Evolutionary conservation across 2,113 vertebrate genomes (phyloP).

Genomic region (Eretmochelys imbricata): DNA sequence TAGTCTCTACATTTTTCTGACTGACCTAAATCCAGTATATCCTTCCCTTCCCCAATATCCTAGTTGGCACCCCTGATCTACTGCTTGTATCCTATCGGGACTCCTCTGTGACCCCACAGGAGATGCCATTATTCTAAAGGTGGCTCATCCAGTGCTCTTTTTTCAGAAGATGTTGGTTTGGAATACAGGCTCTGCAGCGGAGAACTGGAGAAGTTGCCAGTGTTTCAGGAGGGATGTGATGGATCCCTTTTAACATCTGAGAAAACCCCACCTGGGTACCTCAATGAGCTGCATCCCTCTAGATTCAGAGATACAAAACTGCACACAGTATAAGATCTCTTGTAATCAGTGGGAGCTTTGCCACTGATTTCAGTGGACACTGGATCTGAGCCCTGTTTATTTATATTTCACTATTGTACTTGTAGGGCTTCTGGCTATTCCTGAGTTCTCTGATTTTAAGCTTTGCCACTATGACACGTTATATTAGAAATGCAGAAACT

Average conservation of each 20-base stretch:
- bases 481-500: not conserved
- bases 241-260: not conserved
- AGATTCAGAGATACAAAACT: not conserved
- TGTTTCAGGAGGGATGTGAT: not conserved
- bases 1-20: not conserved
- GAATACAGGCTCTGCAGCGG: not conserved
- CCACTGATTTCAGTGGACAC: not conserved
- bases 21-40: not conserved
- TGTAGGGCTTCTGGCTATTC: not conserved
- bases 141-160: not conserved
- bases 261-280: not conserved
- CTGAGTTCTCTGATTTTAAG: not conserved
- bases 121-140: not conserved
- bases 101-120: not conserved
- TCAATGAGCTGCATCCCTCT: fast-evolving
- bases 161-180: not conserved
- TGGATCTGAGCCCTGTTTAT: fast-evolving
- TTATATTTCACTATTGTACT: not conserved
- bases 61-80: not conserved
- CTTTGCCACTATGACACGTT: not conserved
- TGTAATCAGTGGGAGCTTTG: not conserved
- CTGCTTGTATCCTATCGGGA: fast-evolving
- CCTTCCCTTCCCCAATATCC: not conserved
- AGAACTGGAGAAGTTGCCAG: not conserved
- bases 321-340: not conserved